phyloP scores from a whole-genome alignment of 2,113 vertebrate species.

The Erythrocercus mccallii region DNA sequence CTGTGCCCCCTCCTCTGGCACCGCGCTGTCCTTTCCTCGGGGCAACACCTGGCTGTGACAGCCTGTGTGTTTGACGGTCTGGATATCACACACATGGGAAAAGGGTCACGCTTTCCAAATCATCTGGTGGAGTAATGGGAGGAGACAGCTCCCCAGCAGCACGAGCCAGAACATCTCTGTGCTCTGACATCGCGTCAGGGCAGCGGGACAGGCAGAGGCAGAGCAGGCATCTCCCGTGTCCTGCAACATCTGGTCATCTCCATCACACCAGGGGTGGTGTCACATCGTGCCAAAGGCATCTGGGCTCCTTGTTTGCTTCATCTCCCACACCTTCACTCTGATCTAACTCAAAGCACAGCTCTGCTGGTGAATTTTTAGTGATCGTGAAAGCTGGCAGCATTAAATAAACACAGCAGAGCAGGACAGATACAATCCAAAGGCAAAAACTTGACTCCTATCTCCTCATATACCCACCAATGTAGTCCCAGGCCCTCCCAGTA shows the following conservation, averaged over 20 bases:
- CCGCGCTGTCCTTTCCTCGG: background rate
- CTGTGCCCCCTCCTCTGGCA: background rate
- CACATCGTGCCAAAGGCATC: background rate
- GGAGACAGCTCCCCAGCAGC: slow-evolving; percentile 41
- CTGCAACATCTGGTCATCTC: slow-evolving; percentile 33
- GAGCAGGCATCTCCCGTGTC: background rate
- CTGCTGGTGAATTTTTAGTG: background rate
- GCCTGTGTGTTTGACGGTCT: background rate
- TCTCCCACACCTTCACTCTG: background rate
- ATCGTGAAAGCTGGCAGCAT: background rate
- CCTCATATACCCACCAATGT: background rate
- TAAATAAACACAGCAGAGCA: background rate
- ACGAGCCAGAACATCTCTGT: slow-evolving; percentile 11
- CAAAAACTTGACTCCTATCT: background rate
- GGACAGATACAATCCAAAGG: background rate
- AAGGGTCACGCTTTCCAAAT: slow-evolving; percentile 32
- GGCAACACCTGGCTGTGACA: slow-evolving; percentile 47
- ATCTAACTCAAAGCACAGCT: background rate
- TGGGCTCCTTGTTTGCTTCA: background rate
- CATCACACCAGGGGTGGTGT: background rate
- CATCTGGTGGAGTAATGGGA: slow-evolving; percentile 25
- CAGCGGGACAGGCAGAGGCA: background rate
- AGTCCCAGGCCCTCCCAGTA: background rate
- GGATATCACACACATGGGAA: background rate
- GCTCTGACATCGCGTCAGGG: background rate